Evolutionary conservation across 2,888 invertebrate genomes (phyloP).

Genomic region (Sisyra terminalis): DNA sequence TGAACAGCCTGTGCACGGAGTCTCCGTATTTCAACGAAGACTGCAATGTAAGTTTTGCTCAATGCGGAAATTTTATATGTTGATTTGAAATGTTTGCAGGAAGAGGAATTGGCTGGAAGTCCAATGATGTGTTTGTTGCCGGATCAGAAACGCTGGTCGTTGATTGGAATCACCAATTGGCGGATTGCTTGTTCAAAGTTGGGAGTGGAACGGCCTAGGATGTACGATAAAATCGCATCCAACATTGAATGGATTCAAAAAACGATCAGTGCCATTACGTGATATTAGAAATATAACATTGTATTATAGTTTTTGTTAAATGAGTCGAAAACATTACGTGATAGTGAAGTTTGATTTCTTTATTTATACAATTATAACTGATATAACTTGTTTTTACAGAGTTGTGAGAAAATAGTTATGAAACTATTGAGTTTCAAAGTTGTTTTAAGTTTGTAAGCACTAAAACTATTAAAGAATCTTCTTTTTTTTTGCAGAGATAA

Average conservation of each 20-base stretch:
- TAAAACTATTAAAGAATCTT: too few relatives aligned
- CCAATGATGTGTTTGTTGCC: conserved; percentile 66
- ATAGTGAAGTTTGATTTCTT: too few relatives aligned
- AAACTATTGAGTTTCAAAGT: too few relatives aligned
- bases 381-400: too few relatives aligned
- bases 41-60: conserved; percentile 74
- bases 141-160: conserved; percentile 56
- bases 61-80: too few relatives aligned
- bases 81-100: conserved; percentile 35
- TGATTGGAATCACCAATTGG: conserved; percentile 71
- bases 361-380: too few relatives aligned
- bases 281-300: conserved; percentile 4
- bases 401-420: too few relatives aligned
- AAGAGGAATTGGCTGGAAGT: conserved; percentile 78
- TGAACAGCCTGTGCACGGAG: conserved; percentile 71
- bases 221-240: conserved; percentile 67
- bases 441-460: too few relatives aligned
- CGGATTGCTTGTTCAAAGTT: conserved; percentile 68
- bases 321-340: too few relatives aligned
- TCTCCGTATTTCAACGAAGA: conserved; percentile 62
- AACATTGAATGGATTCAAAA: conserved; percentile 75
- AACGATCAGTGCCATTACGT: conserved; percentile 37
- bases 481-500: too few relatives aligned
- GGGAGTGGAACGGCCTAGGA: conserved; percentile 59
- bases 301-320: background rate